Evolutionary conservation across 2,113 vertebrate genomes (phyloP).

Genomic region (Elaphurus davidianus): DNA sequence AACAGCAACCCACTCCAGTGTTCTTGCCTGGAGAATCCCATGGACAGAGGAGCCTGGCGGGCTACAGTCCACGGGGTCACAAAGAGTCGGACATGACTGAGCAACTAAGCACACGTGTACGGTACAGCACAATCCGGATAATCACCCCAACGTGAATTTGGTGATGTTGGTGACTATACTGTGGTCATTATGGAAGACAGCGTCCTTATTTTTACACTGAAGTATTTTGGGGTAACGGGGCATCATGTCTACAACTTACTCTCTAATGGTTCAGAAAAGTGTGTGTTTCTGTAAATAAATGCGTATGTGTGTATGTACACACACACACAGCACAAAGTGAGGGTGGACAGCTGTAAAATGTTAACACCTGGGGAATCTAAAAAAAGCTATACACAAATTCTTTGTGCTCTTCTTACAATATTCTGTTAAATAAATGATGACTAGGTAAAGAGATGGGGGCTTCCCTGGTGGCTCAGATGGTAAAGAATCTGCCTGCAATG

Average conservation of each 20-base stretch:
- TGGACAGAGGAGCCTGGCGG: background rate
- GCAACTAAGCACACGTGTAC: background rate
- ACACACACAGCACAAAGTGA: background rate
- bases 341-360: background rate
- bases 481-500: background rate
- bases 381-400: background rate
- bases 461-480: background rate
- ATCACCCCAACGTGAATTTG: fast-evolving
- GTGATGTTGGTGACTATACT: background rate
- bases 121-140: background rate
- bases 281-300: background rate
- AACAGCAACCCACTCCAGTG: background rate
- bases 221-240: background rate
- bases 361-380: background rate
- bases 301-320: background rate
- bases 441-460: background rate
- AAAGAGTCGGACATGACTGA: fast-evolving
- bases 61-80: background rate
- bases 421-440: background rate
- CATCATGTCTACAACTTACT: background rate
- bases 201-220: background rate
- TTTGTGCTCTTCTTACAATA: background rate
- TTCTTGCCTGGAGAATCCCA: background rate
- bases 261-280: background rate
- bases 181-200: background rate